Percentiles rank a stretch among this genome's conserved stretches.
phyloP scores from a whole-genome alignment of 2,113 vertebrate species.

The Elephantulus edwardii region DNA sequence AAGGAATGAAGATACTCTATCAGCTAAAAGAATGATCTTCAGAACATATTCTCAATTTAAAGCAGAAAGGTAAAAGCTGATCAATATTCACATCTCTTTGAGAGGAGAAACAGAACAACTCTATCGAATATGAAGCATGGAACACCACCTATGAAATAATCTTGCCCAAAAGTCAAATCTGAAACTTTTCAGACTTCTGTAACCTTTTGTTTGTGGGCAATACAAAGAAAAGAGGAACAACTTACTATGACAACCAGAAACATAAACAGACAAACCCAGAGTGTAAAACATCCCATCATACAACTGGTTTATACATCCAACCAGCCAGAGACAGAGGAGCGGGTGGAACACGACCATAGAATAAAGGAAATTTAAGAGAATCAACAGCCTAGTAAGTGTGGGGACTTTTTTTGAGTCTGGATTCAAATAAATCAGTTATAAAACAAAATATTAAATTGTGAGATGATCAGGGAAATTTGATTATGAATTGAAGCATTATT shows the following conservation, averaged over 20 bases:
- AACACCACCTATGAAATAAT: neutral
- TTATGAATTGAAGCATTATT: neutral
- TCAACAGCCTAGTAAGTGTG: no score
- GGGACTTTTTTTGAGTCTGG: no score
- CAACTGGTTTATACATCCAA: neutral
- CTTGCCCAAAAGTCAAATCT: neutral
- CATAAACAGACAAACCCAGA: neutral
- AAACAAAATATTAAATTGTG: neutral
- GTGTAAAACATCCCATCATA: neutral
- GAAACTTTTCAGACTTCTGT: constrained; percentile 10
- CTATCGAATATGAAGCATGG: neutral
- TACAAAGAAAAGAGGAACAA: neutral
- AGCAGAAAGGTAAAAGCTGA: neutral
- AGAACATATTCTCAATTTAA: neutral
- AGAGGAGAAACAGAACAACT: no score
- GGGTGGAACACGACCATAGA: neutral
- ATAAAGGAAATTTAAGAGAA: neutral
- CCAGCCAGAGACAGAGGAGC: accelerated
- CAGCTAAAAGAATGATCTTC: neutral
- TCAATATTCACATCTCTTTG: neutral
- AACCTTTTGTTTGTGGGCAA: constrained; percentile 12
- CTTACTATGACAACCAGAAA: neutral
- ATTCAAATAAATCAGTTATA: neutral
- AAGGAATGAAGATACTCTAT: neutral
- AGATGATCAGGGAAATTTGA: neutral